phyloP scores from a whole-genome alignment of 2,113 vertebrate species.

The Tachuris rubrigastra region DNA sequence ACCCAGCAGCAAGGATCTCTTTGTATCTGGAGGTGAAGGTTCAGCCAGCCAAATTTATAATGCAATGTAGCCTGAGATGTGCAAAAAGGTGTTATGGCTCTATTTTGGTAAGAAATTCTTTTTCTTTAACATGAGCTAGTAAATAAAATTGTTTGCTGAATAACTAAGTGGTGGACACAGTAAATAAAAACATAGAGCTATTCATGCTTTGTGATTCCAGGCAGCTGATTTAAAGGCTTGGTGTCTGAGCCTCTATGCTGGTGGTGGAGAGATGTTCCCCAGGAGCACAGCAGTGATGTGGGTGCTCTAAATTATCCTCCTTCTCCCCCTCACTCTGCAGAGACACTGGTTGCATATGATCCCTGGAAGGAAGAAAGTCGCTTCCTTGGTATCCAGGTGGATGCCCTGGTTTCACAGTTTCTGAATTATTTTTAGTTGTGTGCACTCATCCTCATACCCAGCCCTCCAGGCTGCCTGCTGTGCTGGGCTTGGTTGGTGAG shows the following conservation, averaged over 20 bases:
- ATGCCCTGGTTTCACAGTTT: neutral
- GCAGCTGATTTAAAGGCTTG: neutral
- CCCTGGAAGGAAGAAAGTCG: neutral
- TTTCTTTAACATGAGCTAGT: neutral
- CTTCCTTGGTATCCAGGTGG: neutral
- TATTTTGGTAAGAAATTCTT: neutral
- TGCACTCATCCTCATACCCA: neutral
- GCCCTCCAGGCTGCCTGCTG: neutral
- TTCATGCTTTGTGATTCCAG: neutral
- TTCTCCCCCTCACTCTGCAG: neutral
- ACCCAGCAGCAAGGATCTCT: neutral
- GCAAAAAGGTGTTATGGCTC: neutral
- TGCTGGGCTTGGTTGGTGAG: neutral
- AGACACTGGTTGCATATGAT: neutral
- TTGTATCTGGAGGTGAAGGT: neutral
- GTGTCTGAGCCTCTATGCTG: neutral
- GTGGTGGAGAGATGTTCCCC: neutral
- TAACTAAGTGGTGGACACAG: fast-evolving
- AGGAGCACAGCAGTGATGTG: neutral
- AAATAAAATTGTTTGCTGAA: neutral
- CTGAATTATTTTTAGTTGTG: neutral
- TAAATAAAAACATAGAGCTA: neutral
- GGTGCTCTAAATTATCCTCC: neutral
- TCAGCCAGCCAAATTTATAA: neutral
- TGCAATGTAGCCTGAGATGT: neutral